Percentiles rank a stretch among this genome's conserved stretches.
These are phyloP conservation scores for Australoheros scitulus DNA, from an alignment of 2,113 vertebrate species.

Conservation along the genomic window DNA sequence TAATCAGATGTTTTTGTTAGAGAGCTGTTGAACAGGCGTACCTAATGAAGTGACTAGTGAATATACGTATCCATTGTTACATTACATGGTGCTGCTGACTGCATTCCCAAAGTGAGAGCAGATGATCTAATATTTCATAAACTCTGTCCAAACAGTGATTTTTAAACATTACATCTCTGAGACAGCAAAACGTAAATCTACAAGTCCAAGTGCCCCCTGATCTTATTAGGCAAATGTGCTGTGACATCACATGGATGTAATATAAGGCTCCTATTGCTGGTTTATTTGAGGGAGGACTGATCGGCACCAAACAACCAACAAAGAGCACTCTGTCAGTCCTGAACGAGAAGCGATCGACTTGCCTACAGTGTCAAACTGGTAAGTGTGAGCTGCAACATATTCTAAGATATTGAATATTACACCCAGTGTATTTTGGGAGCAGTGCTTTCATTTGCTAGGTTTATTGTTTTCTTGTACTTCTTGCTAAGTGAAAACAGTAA, in stretches of 20 bases:
- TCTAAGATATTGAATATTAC: constrained; percentile 24
- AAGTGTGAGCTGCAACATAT: constrained; percentile 52
- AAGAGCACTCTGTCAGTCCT: constrained; percentile 75
- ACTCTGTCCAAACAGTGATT: neutral
- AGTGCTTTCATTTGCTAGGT: neutral
- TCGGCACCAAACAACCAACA: constrained; percentile 74
- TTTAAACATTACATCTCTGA: neutral
- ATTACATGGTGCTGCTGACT: neutral
- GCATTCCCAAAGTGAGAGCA: constrained; percentile 6
- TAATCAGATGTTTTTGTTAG: neutral
- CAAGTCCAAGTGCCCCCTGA: constrained; percentile 54
- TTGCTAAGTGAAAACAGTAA: neutral
- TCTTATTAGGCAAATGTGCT: constrained; percentile 76
- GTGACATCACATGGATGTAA: constrained; percentile 81
- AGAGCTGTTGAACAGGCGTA: neutral
- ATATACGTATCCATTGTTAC: neutral
- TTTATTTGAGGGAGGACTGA: constrained; percentile 72
- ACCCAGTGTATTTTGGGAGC: neutral
- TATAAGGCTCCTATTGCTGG: constrained; percentile 77
- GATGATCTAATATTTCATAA: constrained; percentile 22
- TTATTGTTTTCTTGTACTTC: neutral
- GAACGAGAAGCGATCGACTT: constrained; percentile 36
- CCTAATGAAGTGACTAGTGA: neutral
- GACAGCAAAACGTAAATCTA: constrained; percentile 11
- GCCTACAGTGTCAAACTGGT: constrained; percentile 63